Percentiles rank a stretch among this genome's conserved stretches.
Conservation (phyloP, 2,888 invertebrate species). For the Eumerus sabulonum region DNA sequence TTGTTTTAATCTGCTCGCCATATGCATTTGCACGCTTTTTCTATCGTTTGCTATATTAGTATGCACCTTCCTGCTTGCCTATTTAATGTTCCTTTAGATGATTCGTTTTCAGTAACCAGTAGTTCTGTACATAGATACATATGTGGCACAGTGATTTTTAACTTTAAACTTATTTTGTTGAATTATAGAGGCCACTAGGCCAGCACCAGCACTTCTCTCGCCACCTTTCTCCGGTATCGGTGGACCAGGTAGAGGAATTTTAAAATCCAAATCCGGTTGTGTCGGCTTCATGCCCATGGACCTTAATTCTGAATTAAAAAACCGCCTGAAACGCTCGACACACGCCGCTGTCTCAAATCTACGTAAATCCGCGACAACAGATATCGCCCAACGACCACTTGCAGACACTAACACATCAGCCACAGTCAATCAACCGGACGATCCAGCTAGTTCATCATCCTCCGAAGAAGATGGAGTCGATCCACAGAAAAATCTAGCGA, state of each 20-base stretch:
- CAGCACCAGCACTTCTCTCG: slow-evolving; percentile 59
- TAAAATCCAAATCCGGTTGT: slow-evolving; percentile 75
- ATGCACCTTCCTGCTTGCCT: background rate
- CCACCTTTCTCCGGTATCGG: slow-evolving; percentile 47
- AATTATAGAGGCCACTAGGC: slow-evolving; percentile 54
- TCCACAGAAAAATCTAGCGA: slow-evolving; percentile 74
- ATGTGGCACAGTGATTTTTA: background rate
- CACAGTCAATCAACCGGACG: slow-evolving; percentile 31
- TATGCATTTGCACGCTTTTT: slow-evolving; percentile 57
- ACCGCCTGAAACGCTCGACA: slow-evolving; percentile 77
- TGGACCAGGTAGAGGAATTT: slow-evolving; percentile 74
- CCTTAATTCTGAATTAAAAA: slow-evolving; percentile 78
- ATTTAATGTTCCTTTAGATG: slow-evolving; percentile 4
- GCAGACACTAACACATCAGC: slow-evolving; percentile 14
- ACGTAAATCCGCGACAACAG: slow-evolving; percentile 75
- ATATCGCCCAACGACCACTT: slow-evolving; percentile 69
- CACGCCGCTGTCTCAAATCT: slow-evolving; percentile 77
- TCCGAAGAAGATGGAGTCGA: slow-evolving; percentile 70
- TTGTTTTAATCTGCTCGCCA: slow-evolving; percentile 14
- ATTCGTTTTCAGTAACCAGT: slow-evolving; percentile 13
- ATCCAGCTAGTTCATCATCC: slow-evolving; percentile 61
- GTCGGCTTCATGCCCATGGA: slow-evolving; percentile 77
- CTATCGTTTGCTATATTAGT: slow-evolving; percentile 16
- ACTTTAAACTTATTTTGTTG: slow-evolving; percentile 5
- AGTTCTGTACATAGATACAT: no score